Base-by-base conservation (phyloP, 2,888 invertebrate species). In the Pammene aurita region DNA sequence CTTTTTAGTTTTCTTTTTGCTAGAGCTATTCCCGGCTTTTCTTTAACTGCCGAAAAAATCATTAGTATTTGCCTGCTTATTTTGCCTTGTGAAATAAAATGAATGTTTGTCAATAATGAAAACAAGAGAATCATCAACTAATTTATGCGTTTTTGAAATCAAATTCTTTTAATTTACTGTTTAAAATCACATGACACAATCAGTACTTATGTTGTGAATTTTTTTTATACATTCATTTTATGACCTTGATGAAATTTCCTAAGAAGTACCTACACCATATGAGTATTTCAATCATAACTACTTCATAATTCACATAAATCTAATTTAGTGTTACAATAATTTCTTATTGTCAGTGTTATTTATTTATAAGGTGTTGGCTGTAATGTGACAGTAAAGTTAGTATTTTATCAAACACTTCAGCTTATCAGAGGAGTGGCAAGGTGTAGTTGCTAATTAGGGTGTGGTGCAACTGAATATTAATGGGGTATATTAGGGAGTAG, bases 391-490 rank as follows among this genome's bases (percentile, higher is more conserved):
- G 13, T 11, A 13, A 18, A 26, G 26, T 54, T 42, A 7, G 35
- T 26, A 55, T 55, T 69, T 54, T 69, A 69, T 69, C 69, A 69
- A 46, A 16, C 46, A 16, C 50, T 57, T 44, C 34, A 42, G 16
- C 60, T 69, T 69, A 69, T 69, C 69, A 69, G 60, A 60, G 65
- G 65, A 69, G 69, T 69, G 69, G 48, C 48, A 14, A 65, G 63
- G 60, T 65, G 64, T 68, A 41, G 50, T 13, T 58, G 60, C 46
- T 65, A 69, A 69, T 60, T 69, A 65, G 60, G 69, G 69, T 65
- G 64, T 69, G 69, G 65, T 60, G 41, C 46, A 35, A 18, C n/a
- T 14, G 11, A 55, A 56, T 58, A 60, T 56, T 50, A 42, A 55
- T 34, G 13, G n/a, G 38, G 35, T 38, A 61, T 41, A 18, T 14